Evolutionary conservation across 2,888 invertebrate species (phyloP), one percentile per base, ranked within the genome.

Genomic region (Autographa gamma): DNA sequence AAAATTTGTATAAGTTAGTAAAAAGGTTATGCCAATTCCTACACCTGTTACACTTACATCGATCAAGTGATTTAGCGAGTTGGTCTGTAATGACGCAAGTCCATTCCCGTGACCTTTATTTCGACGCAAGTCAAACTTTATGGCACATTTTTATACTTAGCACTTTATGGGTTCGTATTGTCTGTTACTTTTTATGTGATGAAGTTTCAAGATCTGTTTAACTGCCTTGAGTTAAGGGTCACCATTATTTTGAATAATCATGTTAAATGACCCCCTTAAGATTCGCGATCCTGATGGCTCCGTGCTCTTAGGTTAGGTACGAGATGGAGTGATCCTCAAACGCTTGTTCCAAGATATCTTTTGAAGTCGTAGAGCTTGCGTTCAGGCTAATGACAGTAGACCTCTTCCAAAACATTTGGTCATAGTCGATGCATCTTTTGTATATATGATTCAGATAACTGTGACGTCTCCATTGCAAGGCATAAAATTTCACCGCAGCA

Each of bases 51-150:
- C 54, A 54, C 13, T 54, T 19, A 54, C 54, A 54, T 19, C 54
- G 2, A 54, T 19, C 54, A 54, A 54, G 11, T 8, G 18, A 18
- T 54, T 19, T 54, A 54, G 19, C 54, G 19, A 54, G 48, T 48
- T 48, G n/a, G n/a, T 7, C n/a, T 48, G 48, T 48, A 48, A n/a
- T 48, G 48, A 48, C 48, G 48, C 48, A 48, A n/a, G 48, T 0
- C 48, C 6, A 48, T 48, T 48, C 48, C 48, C 16, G 43, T 16
- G 16, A n/a, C 16, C 48, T n/a, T 48, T 48, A n/a, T 16, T 16
- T n/a, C n/a, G n/a, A 48, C 48, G 48, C 48, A 48, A 48, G 48
- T 48, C n/a, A 48, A 48, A 48, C n/a, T 48, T 48, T 48, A 48
- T 48, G 48, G 48, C n/a, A 7, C n/a, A 48, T 48, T 48, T 48